Evolutionary conservation across 2,888 invertebrate genomes (phyloP), one percentile per base, ranked within the genome.

Genomic region (Augochlorella aurata): DNA sequence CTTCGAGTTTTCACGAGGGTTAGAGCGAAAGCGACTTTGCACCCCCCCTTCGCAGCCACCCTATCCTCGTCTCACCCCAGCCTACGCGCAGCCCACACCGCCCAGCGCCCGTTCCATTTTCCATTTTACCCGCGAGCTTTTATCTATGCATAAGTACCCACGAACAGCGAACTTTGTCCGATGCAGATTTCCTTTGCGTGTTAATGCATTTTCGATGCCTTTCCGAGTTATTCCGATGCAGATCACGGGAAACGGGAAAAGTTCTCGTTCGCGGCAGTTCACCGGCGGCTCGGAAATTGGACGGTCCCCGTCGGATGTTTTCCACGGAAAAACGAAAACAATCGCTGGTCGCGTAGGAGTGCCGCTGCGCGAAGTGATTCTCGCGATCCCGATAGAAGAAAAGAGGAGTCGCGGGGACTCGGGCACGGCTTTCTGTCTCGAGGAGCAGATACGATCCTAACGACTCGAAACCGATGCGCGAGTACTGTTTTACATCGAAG

Each of bases 81-180:
- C 50, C n/a, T 7, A 38, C 38, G 38, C 38, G 38, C 5, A 3
- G 3, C 18, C 16, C 50, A 16, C 12, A 4, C 38, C 63, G n/a
- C 4, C 63, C 38, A 4, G 68, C 63, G 47, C 72, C 74, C 68
- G 50, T 47, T 66, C 82, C 74, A 12, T 49, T 61, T 54, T 71
- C 83, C 75, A 79, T 85, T 85, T 78, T 70, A 61, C 50, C 38
- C 49, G 65, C 70, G 54, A 72, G 72, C 76, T 80, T 85, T 86
- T 84, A 84, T 82, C 86, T 80, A 69, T 79, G 84, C 84, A 80
- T 77, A 85, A 85, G 85, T 81, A 85, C 71, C 79, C 73, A 72
- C 65, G 78, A 76, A 85, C 76, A 47, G 70, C 74, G 66, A 86
- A 85, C 79, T 84, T 85, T 58, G 50, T 65, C 61, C 66, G 76